Conservation (phyloP, 2,113 vertebrate genomes). For the Podocnemis expansa region DNA sequence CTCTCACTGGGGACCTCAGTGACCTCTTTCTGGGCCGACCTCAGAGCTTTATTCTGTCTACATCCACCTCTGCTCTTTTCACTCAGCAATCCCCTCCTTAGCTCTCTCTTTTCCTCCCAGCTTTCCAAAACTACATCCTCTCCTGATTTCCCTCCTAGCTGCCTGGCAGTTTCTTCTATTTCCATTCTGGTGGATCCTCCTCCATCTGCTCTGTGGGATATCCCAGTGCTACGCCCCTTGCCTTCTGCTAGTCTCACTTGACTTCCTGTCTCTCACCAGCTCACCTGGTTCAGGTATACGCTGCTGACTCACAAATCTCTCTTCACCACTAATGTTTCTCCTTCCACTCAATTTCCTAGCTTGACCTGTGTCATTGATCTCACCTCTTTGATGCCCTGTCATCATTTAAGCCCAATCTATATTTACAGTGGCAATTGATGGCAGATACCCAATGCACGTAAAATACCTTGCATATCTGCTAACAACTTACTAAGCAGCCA, state of each 20-base stretch:
- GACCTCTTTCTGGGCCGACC: background rate
- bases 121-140: background rate
- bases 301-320: background rate
- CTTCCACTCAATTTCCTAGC: background rate
- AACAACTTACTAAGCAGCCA: too few species aligned
- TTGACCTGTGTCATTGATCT: background rate
- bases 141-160: background rate
- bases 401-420: background rate
- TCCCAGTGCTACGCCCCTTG: background rate
- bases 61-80: background rate
- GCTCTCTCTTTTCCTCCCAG: background rate
- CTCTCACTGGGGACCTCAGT: background rate
- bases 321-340: background rate
- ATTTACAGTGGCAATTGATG: too few species aligned
- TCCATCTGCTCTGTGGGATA: background rate
- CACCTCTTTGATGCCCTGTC: background rate
- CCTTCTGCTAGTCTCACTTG: background rate
- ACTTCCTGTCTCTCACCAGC: background rate
- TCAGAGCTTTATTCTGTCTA: background rate
- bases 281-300: background rate
- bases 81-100: background rate
- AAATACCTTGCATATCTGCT: too few species aligned
- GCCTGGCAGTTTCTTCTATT: background rate
- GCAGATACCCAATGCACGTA: too few species aligned
- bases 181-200: background rate